These are phyloP conservation scores for Leptoteleia sp. DNA, from an alignment of 1,140 invertebrate species.

Conservation along the genomic window DNA sequence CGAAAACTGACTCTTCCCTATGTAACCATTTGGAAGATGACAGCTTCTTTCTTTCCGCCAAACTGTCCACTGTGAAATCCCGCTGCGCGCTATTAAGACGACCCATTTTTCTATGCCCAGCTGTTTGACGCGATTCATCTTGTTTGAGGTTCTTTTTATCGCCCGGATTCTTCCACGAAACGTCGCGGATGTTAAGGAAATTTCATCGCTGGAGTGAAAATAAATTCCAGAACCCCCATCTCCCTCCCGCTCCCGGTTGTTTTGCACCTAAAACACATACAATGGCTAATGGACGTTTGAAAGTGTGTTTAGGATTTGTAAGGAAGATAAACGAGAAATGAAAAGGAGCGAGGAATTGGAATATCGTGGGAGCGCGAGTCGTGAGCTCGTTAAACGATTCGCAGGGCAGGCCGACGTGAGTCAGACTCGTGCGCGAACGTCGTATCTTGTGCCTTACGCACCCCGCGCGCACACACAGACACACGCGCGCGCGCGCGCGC, in stretches of 20 bases:
- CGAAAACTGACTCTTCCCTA: no score
- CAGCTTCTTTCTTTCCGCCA: neutral
- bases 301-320: constrained; percentile 54
- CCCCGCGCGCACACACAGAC: constrained; percentile 56
- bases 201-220: neutral
- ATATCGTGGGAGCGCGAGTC: constrained; percentile 60
- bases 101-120: neutral
- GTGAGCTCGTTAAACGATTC: constrained; percentile 63
- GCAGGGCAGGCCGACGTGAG: constrained; percentile 59
- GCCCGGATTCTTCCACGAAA: no score
- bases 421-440: constrained; percentile 53
- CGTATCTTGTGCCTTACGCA: constrained; percentile 65
- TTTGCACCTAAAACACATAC: constrained; percentile 12
- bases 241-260: no score
- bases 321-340: constrained; percentile 49
- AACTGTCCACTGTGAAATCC: constrained; percentile 11
- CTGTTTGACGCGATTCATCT: constrained; percentile 16
- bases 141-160: constrained; percentile 18
- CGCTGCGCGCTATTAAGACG: constrained; percentile 10
- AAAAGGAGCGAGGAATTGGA: constrained; percentile 52
- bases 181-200: no score
- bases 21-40: no score
- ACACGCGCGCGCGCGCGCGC: constrained; percentile 40
- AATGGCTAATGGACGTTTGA: constrained; percentile 39
- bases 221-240: neutral